A percentile compares a stretch with the other conserved stretches of the same genome.
These are phyloP conservation scores for Drosophila tani DNA, from an alignment of 1,140 invertebrate species.

Conservation along the genomic window DNA sequence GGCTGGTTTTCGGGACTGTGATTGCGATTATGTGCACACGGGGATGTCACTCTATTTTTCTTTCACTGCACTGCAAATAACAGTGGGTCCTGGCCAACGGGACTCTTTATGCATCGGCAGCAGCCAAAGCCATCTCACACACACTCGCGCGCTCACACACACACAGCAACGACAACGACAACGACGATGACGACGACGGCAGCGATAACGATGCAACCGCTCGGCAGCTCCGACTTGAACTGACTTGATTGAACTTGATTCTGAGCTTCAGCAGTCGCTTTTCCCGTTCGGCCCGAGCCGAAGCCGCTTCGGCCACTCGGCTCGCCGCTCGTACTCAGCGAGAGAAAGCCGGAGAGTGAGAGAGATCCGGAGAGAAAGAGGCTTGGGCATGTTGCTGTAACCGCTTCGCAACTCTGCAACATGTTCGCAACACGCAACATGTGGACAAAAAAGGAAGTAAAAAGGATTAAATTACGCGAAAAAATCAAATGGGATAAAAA, in stretches of 20 bases:
- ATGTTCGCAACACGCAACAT: constrained; percentile 40
- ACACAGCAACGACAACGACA: constrained; percentile 17
- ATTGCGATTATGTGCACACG: constrained; percentile 12
- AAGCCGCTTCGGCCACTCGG: constrained; percentile 4
- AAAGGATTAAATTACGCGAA: constrained; percentile 29
- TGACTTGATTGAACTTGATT: constrained; percentile 47
- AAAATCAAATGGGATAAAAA: constrained; percentile 5
- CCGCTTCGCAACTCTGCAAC: constrained; percentile 36
- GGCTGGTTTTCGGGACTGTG: neutral
- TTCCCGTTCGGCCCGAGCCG: constrained; percentile 7
- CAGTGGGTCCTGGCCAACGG: constrained; percentile 27
- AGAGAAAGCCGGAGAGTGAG: constrained; percentile 8
- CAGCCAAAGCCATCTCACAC: constrained; percentile 22
- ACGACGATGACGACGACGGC: constrained; percentile 8
- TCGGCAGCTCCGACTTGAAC: constrained; percentile 74
- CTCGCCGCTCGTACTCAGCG: constrained; percentile 2
- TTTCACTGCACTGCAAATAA: constrained; percentile 51
- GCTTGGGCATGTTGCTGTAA: constrained; percentile 5
- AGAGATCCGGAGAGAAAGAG: neutral
- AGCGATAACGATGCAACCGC: constrained; percentile 71
- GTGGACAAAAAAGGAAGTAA: constrained; percentile 8
- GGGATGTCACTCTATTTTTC: constrained; percentile 18
- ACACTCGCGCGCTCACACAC: constrained; percentile 16
- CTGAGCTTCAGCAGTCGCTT: constrained; percentile 33
- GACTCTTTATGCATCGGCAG: constrained; percentile 9